A percentile compares a stretch with the other conserved stretches of the same genome.
Evolutionary conservation across 1,140 invertebrate species (phyloP).

Genomic region (Ceratosolen fusciceps): DNA sequence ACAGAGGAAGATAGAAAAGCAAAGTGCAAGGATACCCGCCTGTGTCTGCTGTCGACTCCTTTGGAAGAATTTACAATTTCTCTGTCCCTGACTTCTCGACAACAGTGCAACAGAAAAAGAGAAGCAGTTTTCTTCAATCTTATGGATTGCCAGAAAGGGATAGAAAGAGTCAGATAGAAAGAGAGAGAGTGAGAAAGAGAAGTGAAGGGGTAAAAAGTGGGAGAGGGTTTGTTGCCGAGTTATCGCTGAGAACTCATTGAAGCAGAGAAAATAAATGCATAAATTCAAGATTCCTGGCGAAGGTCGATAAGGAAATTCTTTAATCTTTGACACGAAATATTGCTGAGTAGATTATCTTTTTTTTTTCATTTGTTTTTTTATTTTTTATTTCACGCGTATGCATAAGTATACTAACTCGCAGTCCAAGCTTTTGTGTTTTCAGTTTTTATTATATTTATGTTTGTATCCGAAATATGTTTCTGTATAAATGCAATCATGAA

Average conservation of each 20-base stretch:
- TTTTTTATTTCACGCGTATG: not conserved
- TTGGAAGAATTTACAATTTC: constrained; percentile 28
- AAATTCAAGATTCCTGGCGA: constrained; percentile 23
- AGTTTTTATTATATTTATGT: constrained; percentile 20
- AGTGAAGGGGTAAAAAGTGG: not conserved
- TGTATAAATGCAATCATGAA: constrained; percentile 42
- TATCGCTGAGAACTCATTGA: constrained; percentile 12
- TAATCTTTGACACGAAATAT: constrained; percentile 39
- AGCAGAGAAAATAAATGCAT: constrained; percentile 31
- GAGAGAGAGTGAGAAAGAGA: not conserved
- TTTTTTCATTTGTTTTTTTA: not conserved
- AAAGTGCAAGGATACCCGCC: constrained; percentile 36
- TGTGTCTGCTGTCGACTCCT: not conserved
- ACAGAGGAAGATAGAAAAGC: constrained; percentile 23
- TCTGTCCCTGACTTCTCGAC: constrained; percentile 18
- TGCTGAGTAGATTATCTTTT: not conserved
- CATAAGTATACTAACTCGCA: not conserved
- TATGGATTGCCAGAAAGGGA: not conserved
- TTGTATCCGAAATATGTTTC: constrained; percentile 28
- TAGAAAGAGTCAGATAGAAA: not conserved
- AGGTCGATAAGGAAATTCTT: constrained; percentile 40
- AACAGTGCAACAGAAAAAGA: not conserved
- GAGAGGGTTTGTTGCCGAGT: constrained; percentile 14
- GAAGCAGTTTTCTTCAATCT: constrained; percentile 14
- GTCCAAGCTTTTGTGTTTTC: constrained; percentile 17